Conservation (phyloP, 2,113 vertebrate genomes). For the Ochotona curzoniae region DNA sequence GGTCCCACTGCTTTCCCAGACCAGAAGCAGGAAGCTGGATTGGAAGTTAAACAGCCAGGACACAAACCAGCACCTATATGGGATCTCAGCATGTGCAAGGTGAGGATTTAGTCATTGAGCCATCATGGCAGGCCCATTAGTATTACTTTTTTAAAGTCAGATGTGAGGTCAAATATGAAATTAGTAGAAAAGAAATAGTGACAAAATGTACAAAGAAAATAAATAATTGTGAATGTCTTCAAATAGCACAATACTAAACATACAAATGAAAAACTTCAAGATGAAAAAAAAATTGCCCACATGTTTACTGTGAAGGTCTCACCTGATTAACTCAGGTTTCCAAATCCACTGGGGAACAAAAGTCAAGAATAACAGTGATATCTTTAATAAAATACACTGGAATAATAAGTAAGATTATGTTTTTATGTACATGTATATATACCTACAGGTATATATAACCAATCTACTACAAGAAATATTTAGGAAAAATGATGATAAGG, state of each 20-base stretch:
- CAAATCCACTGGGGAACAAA: neutral
- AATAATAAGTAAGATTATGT: neutral
- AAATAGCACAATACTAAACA: neutral
- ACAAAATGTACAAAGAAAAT: neutral
- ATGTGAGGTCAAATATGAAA: neutral
- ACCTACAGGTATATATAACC: neutral
- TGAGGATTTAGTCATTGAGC: too few species aligned
- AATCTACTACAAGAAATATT: slow-evolving; percentile 35
- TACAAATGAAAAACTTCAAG: neutral
- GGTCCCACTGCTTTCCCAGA: too few species aligned
- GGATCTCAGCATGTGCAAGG: too few species aligned
- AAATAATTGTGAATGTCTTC: neutral
- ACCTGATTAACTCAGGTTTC: neutral
- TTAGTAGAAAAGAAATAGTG: neutral
- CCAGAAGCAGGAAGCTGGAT: too few species aligned
- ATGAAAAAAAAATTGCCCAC: neutral
- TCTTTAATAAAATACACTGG: neutral
- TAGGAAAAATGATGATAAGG: neutral
- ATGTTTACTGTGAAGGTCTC: neutral
- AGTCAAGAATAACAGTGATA: neutral
- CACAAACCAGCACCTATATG: too few species aligned
- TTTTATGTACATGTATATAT: neutral
- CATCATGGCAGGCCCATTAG: too few species aligned
- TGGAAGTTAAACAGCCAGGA: too few species aligned
- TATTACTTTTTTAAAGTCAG: neutral